phyloP scores from a whole-genome alignment of 2,888 invertebrate genomes.

The Oscheius myriophilus region DNA sequence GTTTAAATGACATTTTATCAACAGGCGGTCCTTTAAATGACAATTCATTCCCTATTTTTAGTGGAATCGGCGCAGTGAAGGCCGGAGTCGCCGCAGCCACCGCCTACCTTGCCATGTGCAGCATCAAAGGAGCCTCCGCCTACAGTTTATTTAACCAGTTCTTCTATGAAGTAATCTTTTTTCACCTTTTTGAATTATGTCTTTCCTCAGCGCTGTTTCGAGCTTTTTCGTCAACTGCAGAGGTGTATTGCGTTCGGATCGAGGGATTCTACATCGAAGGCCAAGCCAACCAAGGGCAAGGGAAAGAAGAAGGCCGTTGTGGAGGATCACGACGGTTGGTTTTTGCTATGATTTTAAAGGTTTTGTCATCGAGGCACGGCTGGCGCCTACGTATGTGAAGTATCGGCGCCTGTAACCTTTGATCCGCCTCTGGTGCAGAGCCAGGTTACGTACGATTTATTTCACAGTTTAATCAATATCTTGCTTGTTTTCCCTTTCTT shows the following conservation, averaged over 20 bases:
- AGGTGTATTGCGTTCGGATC: constrained; percentile 11
- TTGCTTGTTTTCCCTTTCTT: no score
- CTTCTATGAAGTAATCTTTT: constrained; percentile 20
- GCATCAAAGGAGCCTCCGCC: constrained; percentile 29
- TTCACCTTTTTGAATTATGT: constrained; percentile 5
- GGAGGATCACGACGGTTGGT: constrained; percentile 4
- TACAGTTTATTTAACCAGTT: constrained; percentile 28
- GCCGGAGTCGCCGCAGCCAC: constrained; percentile 27
- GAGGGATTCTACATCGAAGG: neutral
- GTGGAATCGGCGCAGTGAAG: constrained; percentile 2
- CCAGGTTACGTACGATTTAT: no score
- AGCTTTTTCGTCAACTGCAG: constrained; percentile 21
- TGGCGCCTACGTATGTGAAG: no score
- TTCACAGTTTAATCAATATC: no score
- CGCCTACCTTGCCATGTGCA: constrained; percentile 23
- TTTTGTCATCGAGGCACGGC: no score
- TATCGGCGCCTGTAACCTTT: no score
- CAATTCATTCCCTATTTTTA: neutral
- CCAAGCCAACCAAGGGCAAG: constrained; percentile 18
- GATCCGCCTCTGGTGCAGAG: no score
- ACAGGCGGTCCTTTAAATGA: neutral
- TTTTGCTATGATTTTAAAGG: neutral
- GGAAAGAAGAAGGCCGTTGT: constrained; percentile 16
- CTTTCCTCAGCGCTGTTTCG: constrained; percentile 21
- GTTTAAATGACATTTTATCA: no score